Evolutionary conservation across 2,113 vertebrate species (phyloP).

Genomic region (Boleophthalmus pectinirostris): DNA sequence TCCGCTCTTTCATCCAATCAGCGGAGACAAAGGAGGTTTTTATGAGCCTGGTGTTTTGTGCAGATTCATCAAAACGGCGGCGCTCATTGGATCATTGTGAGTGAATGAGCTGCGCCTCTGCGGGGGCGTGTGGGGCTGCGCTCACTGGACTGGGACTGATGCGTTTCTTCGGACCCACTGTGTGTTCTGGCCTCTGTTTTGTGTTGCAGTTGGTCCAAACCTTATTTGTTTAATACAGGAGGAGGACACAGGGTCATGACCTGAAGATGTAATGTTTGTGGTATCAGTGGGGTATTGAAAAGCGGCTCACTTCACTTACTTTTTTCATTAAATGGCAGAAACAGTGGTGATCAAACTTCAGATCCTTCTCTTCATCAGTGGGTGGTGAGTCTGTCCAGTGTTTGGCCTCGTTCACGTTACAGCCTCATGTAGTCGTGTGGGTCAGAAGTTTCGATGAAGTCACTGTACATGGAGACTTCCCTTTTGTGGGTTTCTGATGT

Average conservation of each 20-base stretch:
- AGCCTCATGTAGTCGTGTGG: no score
- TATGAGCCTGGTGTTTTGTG: background rate
- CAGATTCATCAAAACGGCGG: constrained; percentile 13
- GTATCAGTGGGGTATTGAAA: no score
- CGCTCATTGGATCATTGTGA: constrained; percentile 21
- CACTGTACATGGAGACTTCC: no score
- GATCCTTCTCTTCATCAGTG: no score
- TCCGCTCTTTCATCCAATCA: constrained; percentile 22
- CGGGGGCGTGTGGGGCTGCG: background rate
- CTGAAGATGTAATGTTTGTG: no score
- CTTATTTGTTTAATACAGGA: background rate
- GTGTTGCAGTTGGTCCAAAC: background rate
- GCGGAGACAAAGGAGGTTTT: background rate
- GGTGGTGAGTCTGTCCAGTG: no score
- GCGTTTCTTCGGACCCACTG: constrained; percentile 1
- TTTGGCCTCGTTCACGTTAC: no score
- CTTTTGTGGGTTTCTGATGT: no score
- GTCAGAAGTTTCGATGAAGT: no score
- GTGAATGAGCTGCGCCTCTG: constrained; percentile 1
- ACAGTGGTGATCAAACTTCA: no score
- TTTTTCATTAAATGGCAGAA: no score
- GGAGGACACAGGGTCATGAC: background rate
- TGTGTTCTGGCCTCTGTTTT: background rate
- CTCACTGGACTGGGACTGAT: constrained; percentile 4
- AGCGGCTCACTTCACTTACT: no score